phyloP scores from a whole-genome alignment of 1,140 invertebrate species.

The Cyclina sinensis region DNA sequence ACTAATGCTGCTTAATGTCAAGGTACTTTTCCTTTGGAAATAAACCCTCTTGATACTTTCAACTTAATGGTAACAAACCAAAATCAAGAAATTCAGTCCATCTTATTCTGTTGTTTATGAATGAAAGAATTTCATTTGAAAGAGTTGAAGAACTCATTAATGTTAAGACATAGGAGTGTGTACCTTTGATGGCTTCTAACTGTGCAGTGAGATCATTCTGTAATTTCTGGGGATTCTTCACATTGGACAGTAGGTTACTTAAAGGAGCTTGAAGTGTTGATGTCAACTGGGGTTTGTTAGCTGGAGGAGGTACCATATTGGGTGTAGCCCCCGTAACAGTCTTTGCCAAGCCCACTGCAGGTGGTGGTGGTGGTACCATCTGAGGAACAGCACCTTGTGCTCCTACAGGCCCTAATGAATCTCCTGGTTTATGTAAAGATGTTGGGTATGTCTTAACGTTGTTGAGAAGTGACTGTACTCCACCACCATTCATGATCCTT shows the following conservation, averaged over 20 bases:
- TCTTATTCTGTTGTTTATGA: too few species aligned
- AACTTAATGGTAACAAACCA: background rate
- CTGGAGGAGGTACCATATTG: background rate
- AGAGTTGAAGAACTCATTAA: too few species aligned
- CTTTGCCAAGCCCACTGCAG: background rate
- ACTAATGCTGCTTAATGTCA: too few species aligned
- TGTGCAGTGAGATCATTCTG: slow-evolving; percentile 66
- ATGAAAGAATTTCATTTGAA: too few species aligned
- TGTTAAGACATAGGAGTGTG: too few species aligned
- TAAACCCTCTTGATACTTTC: too few species aligned
- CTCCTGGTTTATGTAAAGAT: background rate
- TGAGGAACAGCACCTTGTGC: background rate
- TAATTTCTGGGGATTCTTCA: slow-evolving; percentile 48
- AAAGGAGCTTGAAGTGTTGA: slow-evolving; percentile 44
- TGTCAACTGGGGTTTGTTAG: slow-evolving; percentile 1
- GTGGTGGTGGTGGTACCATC: slow-evolving; percentile 27
- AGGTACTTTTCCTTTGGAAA: too few species aligned
- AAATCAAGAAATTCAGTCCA: background rate
- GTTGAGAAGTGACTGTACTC: slow-evolving; percentile 37
- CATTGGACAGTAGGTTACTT: slow-evolving; percentile 47
- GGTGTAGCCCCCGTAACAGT: background rate
- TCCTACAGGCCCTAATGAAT: background rate
- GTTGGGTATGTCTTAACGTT: background rate
- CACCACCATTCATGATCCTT: slow-evolving; percentile 48
- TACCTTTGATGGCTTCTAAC: slow-evolving; percentile 64